A percentile compares a stretch with the other conserved stretches of the same genome.
Conservation (phyloP, 2,888 invertebrate species). For the Harpalus rufipes region DNA sequence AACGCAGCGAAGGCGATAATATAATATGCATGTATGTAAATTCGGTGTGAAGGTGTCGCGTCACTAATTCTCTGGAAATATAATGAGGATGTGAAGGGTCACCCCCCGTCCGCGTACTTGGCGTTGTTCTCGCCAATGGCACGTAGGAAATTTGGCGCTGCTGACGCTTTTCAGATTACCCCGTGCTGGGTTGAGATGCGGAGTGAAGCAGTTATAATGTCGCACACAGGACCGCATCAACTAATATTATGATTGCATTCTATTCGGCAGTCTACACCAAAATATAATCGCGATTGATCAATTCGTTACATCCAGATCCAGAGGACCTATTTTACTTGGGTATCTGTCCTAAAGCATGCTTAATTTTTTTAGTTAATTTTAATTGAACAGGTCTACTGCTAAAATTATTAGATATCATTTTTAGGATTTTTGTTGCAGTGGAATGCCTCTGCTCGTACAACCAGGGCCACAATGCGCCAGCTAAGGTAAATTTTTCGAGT, state of each 20-base stretch:
- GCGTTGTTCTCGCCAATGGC: constrained; percentile 52
- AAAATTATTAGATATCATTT: too few relatives aligned
- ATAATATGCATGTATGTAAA: constrained; percentile 67
- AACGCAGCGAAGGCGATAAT: background rate
- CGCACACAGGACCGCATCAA: constrained; percentile 9
- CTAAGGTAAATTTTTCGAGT: too few relatives aligned
- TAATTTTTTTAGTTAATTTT: too few relatives aligned
- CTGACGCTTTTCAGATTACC: constrained; percentile 43
- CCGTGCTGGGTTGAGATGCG: constrained; percentile 28
- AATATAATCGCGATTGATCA: too few relatives aligned
- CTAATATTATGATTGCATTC: background rate
- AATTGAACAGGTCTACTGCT: too few relatives aligned
- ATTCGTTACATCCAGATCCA: too few relatives aligned
- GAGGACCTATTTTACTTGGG: too few relatives aligned
- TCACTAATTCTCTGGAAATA: constrained; percentile 64
- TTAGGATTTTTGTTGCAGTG: too few relatives aligned
- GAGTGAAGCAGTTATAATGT: constrained; percentile 12
- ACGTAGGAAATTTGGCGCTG: constrained; percentile 62
- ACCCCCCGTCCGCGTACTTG: constrained; percentile 11
- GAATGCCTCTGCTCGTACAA: too few relatives aligned
- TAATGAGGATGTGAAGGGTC: constrained; percentile 51
- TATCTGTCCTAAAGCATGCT: too few relatives aligned
- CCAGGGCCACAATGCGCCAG: too few relatives aligned
- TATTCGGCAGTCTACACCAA: too few relatives aligned
- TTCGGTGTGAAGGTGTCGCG: constrained; percentile 63